These are phyloP conservation scores for Hemiscyllium ocellatum DNA, from an alignment of 2,113 vertebrate species.

Conservation along the genomic window DNA sequence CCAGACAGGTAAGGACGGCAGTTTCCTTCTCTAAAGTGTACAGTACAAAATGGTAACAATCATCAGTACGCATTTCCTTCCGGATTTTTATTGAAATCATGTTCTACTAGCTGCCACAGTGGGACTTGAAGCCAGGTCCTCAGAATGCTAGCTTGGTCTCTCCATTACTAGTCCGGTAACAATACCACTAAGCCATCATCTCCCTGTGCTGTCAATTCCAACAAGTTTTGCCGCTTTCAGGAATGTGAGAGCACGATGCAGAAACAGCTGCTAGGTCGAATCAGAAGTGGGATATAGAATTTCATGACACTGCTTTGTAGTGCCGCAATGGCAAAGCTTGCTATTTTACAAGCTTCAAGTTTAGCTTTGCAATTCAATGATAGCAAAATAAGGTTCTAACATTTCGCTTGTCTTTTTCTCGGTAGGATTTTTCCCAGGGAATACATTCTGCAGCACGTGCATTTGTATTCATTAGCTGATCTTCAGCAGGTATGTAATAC, in stretches of 20 bases:
- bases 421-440: conserved; percentile 89
- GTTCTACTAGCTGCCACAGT: too few species aligned
- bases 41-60: too few species aligned
- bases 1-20: too few species aligned
- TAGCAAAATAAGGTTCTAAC: neutral
- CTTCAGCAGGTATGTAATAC: conserved; percentile 80
- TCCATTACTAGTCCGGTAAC: too few species aligned
- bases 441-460: conserved; percentile 93
- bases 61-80: too few species aligned
- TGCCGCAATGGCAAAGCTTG: neutral
- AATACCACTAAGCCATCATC: too few species aligned
- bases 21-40: too few species aligned
- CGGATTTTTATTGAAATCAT: too few species aligned
- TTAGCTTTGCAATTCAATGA: neutral
- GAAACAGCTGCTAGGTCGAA: neutral
- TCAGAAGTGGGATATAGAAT: neutral
- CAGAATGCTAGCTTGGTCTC: too few species aligned
- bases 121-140: too few species aligned
- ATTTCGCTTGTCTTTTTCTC: neutral
- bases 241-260: neutral
- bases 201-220: neutral
- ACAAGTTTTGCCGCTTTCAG: neutral
- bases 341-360: neutral
- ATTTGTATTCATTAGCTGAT: conserved; percentile 89
- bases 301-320: neutral